A percentile compares a stretch with the other conserved stretches of the same genome.
These are phyloP conservation scores for Gadopsis bispinosus DNA, from an alignment of 2,797 vertebrate species.

Conservation along the genomic window DNA sequence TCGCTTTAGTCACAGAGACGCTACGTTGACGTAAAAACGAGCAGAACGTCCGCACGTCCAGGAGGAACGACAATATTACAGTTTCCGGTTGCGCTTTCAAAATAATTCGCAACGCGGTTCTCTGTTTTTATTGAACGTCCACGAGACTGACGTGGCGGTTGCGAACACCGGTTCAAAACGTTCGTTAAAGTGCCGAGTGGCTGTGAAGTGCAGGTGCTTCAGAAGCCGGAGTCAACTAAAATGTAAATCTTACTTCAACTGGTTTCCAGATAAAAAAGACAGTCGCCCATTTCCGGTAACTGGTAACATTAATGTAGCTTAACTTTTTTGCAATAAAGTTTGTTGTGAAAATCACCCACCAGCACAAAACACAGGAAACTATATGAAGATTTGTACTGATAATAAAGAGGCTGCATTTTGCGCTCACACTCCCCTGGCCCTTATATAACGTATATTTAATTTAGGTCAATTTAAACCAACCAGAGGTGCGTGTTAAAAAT, in stretches of 20 bases:
- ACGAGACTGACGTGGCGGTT: not conserved
- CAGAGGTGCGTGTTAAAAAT: no score
- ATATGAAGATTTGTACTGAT: not conserved
- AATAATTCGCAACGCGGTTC: slow-evolving; percentile 22
- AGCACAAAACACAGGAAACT: not conserved
- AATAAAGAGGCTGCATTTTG: not conserved
- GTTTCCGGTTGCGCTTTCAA: slow-evolving; percentile 71
- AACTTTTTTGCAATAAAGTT: no score
- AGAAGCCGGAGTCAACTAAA: not conserved
- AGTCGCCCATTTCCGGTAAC: not conserved
- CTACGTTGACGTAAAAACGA: slow-evolving; percentile 61
- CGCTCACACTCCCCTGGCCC: not conserved
- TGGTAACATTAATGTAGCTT: not conserved
- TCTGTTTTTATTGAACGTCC: no score
- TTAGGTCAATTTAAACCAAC: no score
- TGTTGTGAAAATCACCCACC: no score
- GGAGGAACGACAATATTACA: not conserved
- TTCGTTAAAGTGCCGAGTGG: not conserved
- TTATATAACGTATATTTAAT: no score
- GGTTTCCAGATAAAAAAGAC: not conserved
- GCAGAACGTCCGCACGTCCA: not conserved
- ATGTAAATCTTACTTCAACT: not conserved
- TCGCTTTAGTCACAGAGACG: slow-evolving; percentile 47
- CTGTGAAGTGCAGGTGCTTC: not conserved
- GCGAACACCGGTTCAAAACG: not conserved